A percentile compares a stretch with the other conserved stretches of the same genome.
Evolutionary conservation across 2,797 vertebrate genomes (phyloP).

Genomic region (Paguma larvata): DNA sequence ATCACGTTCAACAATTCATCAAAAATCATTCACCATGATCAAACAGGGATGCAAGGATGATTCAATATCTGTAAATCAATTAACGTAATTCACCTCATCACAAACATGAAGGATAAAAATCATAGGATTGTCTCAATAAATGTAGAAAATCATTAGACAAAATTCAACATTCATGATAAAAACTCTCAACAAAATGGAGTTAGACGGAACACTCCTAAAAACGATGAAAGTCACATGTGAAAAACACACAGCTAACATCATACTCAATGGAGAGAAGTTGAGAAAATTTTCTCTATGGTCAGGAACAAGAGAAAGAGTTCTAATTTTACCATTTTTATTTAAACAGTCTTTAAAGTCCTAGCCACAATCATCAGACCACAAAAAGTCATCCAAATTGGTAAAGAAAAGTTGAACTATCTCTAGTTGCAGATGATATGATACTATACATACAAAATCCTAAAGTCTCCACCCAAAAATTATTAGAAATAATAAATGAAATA

Average conservation of each 20-base stretch:
- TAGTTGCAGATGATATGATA: background rate
- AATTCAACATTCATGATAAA: background rate
- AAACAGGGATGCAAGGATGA: background rate
- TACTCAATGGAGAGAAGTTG: background rate
- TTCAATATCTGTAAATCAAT: background rate
- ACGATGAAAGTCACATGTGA: background rate
- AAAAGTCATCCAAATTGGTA: background rate
- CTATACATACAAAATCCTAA: background rate
- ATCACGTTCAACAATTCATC: background rate
- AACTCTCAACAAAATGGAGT: background rate
- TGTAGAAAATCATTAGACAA: background rate
- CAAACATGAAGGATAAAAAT: background rate
- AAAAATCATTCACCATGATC: background rate
- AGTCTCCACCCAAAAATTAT: background rate
- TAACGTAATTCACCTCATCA: background rate
- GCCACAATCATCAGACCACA: background rate
- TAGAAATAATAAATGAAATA: background rate
- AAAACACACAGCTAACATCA: background rate
- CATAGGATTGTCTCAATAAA: background rate
- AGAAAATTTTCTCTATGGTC: background rate
- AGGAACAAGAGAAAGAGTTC: background rate
- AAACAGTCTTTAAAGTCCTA: background rate
- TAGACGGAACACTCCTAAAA: background rate
- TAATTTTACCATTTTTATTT: background rate
- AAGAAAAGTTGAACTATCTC: background rate